phyloP scores from a whole-genome alignment of 30 jellyfish, hydroid and myxozoan genomes.

The Pelagia noctiluca region DNA sequence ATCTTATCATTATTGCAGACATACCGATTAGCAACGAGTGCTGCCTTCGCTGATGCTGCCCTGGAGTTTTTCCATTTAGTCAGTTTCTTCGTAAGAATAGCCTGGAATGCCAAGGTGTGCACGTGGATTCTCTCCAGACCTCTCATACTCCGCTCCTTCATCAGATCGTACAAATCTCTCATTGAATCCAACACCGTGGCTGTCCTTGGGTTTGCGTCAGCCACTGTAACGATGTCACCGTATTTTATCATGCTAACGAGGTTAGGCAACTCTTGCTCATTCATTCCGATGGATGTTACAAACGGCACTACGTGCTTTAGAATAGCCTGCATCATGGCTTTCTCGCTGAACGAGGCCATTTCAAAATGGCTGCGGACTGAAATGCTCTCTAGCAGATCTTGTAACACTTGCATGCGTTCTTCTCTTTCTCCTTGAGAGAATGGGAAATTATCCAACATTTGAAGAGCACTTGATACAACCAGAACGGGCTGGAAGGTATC shows the following conservation, averaged over 20 bases:
- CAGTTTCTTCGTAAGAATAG: conserved; percentile 57
- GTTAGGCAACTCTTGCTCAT: conserved; percentile 94
- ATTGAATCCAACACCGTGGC: conserved; percentile 82
- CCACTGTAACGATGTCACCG: conserved; percentile 77
- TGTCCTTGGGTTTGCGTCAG: conserved; percentile 91
- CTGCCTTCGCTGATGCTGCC: conserved; percentile 89
- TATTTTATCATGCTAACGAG: conserved; percentile 81
- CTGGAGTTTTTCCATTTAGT: conserved; percentile 78
- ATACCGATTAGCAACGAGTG: conserved; percentile 88
- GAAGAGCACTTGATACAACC: conserved; percentile 86
- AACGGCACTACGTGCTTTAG: conserved; percentile 84
- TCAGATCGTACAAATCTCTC: conserved; percentile 62
- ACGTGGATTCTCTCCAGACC: conserved; percentile 89
- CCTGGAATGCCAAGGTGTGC: conserved; percentile 92
- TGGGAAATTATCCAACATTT: conserved; percentile 92
- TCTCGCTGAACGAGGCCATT: conserved; percentile 96
- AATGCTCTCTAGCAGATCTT: conserved; percentile 65
- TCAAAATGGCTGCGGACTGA: conserved; percentile 79
- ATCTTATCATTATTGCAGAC: conserved; percentile 77
- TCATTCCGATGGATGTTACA: conserved; percentile 92
- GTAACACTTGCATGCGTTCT: conserved; percentile 70
- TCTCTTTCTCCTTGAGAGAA: conserved; percentile 84
- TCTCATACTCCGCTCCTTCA: conserved; percentile 59
- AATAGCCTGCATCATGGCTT: conserved; percentile 84
- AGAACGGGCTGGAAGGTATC: conserved; percentile 63